phyloP scores from a whole-genome alignment of 64 coral and sea anemone genomes.

The Montipora efflorescens region DNA sequence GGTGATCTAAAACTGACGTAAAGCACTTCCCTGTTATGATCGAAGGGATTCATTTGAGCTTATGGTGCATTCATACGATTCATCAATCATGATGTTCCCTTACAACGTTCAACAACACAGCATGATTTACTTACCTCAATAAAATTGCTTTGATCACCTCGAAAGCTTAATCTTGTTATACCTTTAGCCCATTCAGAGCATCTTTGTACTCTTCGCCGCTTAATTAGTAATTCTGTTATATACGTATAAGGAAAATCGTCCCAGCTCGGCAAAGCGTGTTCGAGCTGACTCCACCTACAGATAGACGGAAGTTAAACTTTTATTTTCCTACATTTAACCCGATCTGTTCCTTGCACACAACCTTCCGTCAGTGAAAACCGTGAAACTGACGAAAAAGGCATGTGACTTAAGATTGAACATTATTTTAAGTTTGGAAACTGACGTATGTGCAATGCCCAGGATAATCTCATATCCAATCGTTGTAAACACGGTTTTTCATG shows the following conservation, averaged over 20 bases:
- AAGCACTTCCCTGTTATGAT: too few relatives aligned
- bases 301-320: neutral
- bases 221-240: neutral
- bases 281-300: neutral
- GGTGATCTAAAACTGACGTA: too few relatives aligned
- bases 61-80: too few relatives aligned
- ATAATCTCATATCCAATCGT: too few relatives aligned
- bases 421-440: too few relatives aligned
- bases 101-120: too few relatives aligned
- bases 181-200: neutral
- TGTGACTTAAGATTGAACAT: too few relatives aligned
- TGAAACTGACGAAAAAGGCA: neutral
- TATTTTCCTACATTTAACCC: neutral
- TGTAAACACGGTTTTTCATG: too few relatives aligned
- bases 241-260: neutral
- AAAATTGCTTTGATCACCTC: neutral
- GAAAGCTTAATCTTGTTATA: neutral
- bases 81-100: too few relatives aligned
- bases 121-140: neutral
- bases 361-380: neutral
- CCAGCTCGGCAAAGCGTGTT: neutral
- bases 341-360: neutral
- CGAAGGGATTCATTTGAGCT: too few relatives aligned
- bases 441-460: too few relatives aligned
- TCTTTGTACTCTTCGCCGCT: neutral